Evolutionary conservation across 2,888 invertebrate species (phyloP).

Genomic region (Ennomos fuscantarius): DNA sequence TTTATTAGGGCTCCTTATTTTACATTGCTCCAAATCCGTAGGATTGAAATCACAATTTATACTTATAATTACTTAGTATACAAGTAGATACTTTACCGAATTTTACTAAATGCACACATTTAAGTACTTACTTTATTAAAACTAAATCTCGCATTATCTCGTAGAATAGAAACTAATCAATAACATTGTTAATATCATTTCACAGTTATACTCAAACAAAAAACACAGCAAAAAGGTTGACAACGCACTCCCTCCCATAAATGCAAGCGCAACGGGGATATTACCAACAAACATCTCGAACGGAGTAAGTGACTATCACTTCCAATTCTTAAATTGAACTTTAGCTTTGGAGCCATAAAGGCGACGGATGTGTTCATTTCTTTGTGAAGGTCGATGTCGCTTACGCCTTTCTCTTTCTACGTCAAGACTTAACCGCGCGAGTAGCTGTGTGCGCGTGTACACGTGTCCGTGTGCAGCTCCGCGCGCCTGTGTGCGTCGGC

Average conservation of each 20-base stretch:
- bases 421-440: slow-evolving; percentile 66
- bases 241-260: slow-evolving; percentile 76
- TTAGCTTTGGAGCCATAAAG: slow-evolving; percentile 47
- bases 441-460: slow-evolving; percentile 62
- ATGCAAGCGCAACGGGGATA: slow-evolving; percentile 83
- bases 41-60: no score
- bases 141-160: slow-evolving; percentile 6
- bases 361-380: slow-evolving; percentile 67
- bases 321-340: slow-evolving; percentile 45
- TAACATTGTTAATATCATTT: slow-evolving; percentile 50
- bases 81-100: no score
- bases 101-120: no score
- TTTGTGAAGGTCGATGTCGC: slow-evolving; percentile 79
- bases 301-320: slow-evolving; percentile 41
- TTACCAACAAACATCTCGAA: slow-evolving; percentile 51
- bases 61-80: no score
- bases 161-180: slow-evolving; percentile 24
- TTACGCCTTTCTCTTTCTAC: slow-evolving; percentile 51
- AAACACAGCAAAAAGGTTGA: slow-evolving; percentile 76
- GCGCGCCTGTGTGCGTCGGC: slow-evolving; percentile 62
- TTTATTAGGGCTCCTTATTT: no score
- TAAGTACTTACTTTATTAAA: slow-evolving; percentile 1
- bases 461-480: slow-evolving; percentile 43
- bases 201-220: slow-evolving; percentile 65
- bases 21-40: no score